Base-by-base conservation (phyloP, 2,888 invertebrate species). In the Agrochola circellaris region DNA sequence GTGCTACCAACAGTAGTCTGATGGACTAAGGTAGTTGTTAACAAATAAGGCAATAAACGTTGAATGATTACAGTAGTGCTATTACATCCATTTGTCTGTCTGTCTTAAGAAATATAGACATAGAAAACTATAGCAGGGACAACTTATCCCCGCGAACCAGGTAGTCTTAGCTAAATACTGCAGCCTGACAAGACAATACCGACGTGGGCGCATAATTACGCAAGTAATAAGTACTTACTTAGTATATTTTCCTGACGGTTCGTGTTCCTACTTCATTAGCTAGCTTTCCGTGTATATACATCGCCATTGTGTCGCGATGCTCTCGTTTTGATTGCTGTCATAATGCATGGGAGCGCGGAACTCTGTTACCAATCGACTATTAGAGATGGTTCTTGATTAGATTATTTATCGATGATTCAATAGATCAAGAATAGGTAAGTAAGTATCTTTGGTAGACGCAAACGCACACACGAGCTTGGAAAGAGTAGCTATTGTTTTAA, bases 281-380 rank as follows among this genome's bases (percentile, higher is more conserved):
- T 75, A 74, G 75, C 70, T 86, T 89, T 88, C 85, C 88, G 85
- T 78, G 79, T 88, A 75, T 78, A 69, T 67, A 78, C 45, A 67
- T 58, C 56, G 69, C 86, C 75, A 88, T 89, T 90, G 90, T 89
- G 85, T 84, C 75, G 73, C 75, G 69, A 68, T 80, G 88, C 81
- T 86, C 89, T 88, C 81, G 79, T 87, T 89, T 87, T 84, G 82
- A 87, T 85, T 81, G 84, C 70, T 75, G 81, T 88, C 90, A 89
- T 92, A 90, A 87, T 88, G 90, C 83, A 88, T 92, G 90, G 87
- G 89, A 90, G 87, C 83, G 86, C 89, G 92, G 90, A 92, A 92
- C 89, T 86, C 69, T 79, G 79, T 88, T 51, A 68, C 38, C 15
- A 68, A 85, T 86, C 72, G 77, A 68, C 71, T 86, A 30, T 68